A percentile compares a stretch with the other conserved stretches of the same genome.
Conservation (phyloP, 2,888 invertebrate genomes). For the Beris chalybata region DNA sequence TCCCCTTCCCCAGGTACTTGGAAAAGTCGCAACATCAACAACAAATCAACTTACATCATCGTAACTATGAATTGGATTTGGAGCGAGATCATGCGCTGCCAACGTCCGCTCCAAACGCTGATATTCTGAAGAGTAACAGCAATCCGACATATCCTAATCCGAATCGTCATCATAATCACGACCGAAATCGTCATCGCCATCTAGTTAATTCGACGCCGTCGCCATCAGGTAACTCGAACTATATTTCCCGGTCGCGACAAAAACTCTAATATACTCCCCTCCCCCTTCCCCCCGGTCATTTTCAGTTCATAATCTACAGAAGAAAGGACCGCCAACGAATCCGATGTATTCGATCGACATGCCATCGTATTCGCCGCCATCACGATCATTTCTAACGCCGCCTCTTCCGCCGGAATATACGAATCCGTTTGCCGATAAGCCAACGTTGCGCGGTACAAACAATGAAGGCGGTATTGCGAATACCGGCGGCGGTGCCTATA, state of each 20-base stretch:
- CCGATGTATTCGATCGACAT: slow-evolving; percentile 68
- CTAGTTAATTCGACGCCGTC: slow-evolving; percentile 51
- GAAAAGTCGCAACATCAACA: slow-evolving; percentile 51
- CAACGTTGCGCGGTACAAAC: slow-evolving; percentile 76
- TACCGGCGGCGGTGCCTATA: slow-evolving; percentile 53
- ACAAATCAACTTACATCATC: slow-evolving; percentile 51
- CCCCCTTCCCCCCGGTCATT: slow-evolving; percentile 8
- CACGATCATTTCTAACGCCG: slow-evolving; percentile 77
- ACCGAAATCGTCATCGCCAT: slow-evolving; percentile 51
- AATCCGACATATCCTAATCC: slow-evolving; percentile 77
- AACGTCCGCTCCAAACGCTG: slow-evolving; percentile 76
- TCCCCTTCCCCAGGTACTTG: slow-evolving; percentile 50
- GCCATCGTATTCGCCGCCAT: slow-evolving; percentile 82
- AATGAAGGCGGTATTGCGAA: slow-evolving; percentile 55
- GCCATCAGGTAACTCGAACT: slow-evolving; percentile 49
- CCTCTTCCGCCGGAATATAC: slow-evolving; percentile 81
- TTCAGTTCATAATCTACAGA: slow-evolving; percentile 60
- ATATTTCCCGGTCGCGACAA: neutral
- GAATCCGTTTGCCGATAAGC: slow-evolving; percentile 87
- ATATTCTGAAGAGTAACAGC: slow-evolving; percentile 75
- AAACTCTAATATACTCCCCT: neutral
- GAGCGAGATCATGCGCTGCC: slow-evolving; percentile 75
- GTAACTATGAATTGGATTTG: slow-evolving; percentile 68
- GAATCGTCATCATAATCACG: slow-evolving; percentile 59
- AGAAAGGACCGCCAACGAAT: slow-evolving; percentile 64